Evolutionary conservation across 1,140 invertebrate genomes (phyloP).

Genomic region (Hycleus cichorii): DNA sequence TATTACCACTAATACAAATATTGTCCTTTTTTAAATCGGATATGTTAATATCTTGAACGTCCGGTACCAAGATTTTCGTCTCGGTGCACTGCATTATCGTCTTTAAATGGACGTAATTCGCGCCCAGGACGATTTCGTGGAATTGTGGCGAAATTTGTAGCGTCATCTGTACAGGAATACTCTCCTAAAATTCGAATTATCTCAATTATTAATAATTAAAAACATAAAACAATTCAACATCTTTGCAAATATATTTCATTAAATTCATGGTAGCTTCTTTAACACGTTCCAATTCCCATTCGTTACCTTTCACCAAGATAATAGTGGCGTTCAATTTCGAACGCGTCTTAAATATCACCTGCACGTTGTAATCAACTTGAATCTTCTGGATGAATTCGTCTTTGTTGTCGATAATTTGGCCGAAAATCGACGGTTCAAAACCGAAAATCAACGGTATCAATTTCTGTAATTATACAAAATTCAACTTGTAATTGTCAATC

Average conservation of each 20-base stretch:
- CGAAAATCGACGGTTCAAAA: constrained; percentile 82
- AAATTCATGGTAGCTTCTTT: constrained; percentile 79
- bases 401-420: constrained; percentile 65
- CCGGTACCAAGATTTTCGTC: constrained; percentile 81
- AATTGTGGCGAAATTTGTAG: constrained; percentile 92
- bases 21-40: constrained; percentile 81
- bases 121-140: constrained; percentile 80
- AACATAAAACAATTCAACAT: constrained; percentile 55
- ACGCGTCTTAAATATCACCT: constrained; percentile 74
- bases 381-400: constrained; percentile 74
- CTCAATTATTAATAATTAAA: constrained; percentile 13
- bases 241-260: constrained; percentile 78
- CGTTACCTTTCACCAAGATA: constrained; percentile 83
- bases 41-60: constrained; percentile 73
- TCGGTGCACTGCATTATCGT: constrained; percentile 79
- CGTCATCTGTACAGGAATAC: constrained; percentile 77
- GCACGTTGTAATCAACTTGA: constrained; percentile 81
- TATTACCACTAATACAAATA: constrained; percentile 77
- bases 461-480: constrained; percentile 36
- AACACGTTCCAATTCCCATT: constrained; percentile 77
- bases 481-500: too few relatives aligned
- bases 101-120: constrained; percentile 77
- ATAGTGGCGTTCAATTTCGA: constrained; percentile 75
- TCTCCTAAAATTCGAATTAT: constrained; percentile 48
- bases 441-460: constrained; percentile 85